A percentile compares a stretch with the other conserved stretches of the same genome.
phyloP scores from a whole-genome alignment of 2,113 vertebrate genomes.

The Maccullochella peelii region DNA sequence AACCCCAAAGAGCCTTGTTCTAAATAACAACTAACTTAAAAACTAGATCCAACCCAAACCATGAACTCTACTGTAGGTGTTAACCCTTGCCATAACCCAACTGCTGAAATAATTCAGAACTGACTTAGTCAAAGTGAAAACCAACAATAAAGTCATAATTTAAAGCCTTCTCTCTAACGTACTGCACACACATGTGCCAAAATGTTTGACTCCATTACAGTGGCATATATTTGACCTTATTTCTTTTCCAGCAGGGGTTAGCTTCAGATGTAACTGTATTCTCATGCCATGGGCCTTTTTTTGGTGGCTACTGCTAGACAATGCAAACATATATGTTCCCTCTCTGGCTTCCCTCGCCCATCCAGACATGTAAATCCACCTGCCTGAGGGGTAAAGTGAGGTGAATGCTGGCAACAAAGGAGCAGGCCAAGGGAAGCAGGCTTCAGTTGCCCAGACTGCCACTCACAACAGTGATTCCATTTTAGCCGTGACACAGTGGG shows the following conservation, averaged over 20 bases:
- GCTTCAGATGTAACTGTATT: conserved; percentile 52
- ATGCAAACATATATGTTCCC: conserved; percentile 72
- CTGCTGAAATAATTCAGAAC: conserved; percentile 11
- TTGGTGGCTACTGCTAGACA: conserved; percentile 40
- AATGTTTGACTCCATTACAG: conserved; percentile 35
- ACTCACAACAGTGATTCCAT: conserved; percentile 88
- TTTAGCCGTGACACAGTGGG: conserved; percentile 95
- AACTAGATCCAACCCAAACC: not conserved
- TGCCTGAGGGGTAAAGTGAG: conserved; percentile 82
- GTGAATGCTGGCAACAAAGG: conserved; percentile 83
- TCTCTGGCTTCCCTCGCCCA: conserved; percentile 53
- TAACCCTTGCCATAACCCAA: not conserved
- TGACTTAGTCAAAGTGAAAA: conserved; percentile 31
- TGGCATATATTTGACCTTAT: conserved; percentile 60
- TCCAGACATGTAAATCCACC: conserved; percentile 81
- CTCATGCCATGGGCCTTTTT: conserved; percentile 47
- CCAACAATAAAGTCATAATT: conserved; percentile 7
- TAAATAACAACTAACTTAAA: not conserved
- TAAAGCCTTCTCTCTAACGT: not conserved
- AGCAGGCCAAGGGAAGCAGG: conserved; percentile 74
- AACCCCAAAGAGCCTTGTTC: not conserved
- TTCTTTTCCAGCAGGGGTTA: conserved; percentile 28
- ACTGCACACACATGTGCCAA: conserved; percentile 31
- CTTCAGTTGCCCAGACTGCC: conserved; percentile 83
- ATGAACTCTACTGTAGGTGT: not conserved